Evolutionary conservation across 2,797 vertebrate genomes (phyloP), one percentile per base, ranked within the genome.

Genomic region (Hyperoplus immaculatus): DNA sequence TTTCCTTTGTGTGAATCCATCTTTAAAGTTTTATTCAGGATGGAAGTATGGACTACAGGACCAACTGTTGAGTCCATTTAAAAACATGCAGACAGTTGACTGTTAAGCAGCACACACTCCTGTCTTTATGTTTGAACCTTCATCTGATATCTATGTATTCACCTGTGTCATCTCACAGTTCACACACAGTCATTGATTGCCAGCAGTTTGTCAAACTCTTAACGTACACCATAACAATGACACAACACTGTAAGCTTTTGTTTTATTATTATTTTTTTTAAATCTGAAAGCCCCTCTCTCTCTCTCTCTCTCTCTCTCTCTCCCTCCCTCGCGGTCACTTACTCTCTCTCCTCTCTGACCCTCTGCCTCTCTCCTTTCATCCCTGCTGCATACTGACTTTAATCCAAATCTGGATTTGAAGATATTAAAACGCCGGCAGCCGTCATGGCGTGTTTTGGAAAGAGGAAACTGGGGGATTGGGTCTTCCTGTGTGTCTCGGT

Each of bases 361-460:
- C 73, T 64, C 62, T n/a, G 39, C 45, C 68, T 60, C 69, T 66
- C 74, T 66, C 62, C 3, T 72, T 91, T 88, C 75, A 88, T 91
- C 86, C 81, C 72, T 0, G 36, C 72, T 0, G 36, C 78, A 46
- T 58, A 46, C 81, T 85, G 87, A 90, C 88, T 76, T 82, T 93
- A 93, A 94, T 93, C 93, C 92, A 92, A 93, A 93, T 92, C 88
- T 90, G 93, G 93, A 94, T 94, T 93, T 91, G 75, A 84, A 90
- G 93, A 93, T 92, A 91, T 94, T 93, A 93, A 90, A 87, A 90
- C 86, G 88, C 80, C 54, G 80, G 60, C 67, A 72, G 87, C 88
- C 84, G 87, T 88, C 84, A 80, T 87, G 87, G 83, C 69, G 64
- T 89, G 87, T 92, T 93, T 89, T 85, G 87, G 85, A 90, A 83